Percentiles rank a stretch among this genome's conserved stretches.
These are phyloP conservation scores for Pyrrhosoma nymphula DNA, from an alignment of 2,888 invertebrate genomes.

Conservation along the genomic window DNA sequence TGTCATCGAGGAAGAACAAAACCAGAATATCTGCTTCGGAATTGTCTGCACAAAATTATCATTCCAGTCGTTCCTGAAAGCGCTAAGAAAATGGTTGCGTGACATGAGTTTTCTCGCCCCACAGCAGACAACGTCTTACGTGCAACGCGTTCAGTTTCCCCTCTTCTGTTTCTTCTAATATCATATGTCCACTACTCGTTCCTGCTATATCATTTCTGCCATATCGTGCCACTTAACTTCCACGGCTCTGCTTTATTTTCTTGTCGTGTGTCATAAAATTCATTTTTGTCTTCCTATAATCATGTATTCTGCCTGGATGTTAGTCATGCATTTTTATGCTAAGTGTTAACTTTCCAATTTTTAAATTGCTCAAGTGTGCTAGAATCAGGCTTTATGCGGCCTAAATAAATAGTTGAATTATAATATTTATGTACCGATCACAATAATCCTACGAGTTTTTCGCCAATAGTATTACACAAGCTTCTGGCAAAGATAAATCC, in stretches of 20 bases:
- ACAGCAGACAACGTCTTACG: neutral
- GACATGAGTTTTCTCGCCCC: neutral
- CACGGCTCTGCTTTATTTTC: neutral
- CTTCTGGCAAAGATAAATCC: too few species aligned
- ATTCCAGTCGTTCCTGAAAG: neutral
- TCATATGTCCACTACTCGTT: neutral
- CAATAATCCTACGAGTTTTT: too few species aligned
- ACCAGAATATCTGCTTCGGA: neutral
- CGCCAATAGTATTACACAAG: too few species aligned
- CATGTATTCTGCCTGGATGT: too few species aligned
- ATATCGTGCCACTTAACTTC: neutral
- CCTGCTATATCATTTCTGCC: neutral
- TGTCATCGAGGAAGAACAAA: neutral
- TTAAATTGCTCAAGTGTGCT: too few species aligned
- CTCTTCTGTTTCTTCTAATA: neutral
- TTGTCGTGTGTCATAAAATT: too few species aligned
- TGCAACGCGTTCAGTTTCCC: neutral
- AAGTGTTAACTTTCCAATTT: too few species aligned
- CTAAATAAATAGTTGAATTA: too few species aligned
- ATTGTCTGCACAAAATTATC: neutral
- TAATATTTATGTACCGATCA: too few species aligned
- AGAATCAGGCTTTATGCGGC: too few species aligned
- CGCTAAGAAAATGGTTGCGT: neutral
- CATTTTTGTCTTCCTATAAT: too few species aligned
- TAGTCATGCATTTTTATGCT: too few species aligned